Base-by-base conservation (phyloP, 2,797 vertebrate genomes). In the Pipistrellus kuhlii region DNA sequence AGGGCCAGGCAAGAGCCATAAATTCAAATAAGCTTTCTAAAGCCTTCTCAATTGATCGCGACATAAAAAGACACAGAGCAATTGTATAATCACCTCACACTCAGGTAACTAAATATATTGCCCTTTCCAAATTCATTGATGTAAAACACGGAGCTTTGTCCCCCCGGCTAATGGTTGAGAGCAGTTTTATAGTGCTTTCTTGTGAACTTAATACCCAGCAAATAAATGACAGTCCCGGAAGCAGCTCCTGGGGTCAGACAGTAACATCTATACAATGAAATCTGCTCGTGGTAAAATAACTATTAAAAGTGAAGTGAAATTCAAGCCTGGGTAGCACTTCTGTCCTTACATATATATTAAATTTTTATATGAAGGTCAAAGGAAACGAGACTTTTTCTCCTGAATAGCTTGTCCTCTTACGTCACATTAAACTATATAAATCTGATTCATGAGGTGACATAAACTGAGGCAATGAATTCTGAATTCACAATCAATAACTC, bases 41-140 rank as follows among this genome's bases (percentile, higher is more conserved):
- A 68, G 1, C 75, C 77, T 64, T 96, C 91, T 90, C 95, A 91
- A 93, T 59, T 93, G 96, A 95, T 77, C 94, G 64, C 51, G 32
- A 85, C 85, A 82, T 57, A 94, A 89, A 97, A 87, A 68, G 95
- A 88, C 13, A 94, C 11, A 93, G 88, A 95, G 66, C 81, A 94
- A 97, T 77, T 96, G 80, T 38, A 88, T 93, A 94, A 96, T 97
- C 97, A 97, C 76, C 95, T 95, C 94, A 92, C 97, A 96, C 0
- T 4, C 85, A 94, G 62, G 82, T 96, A 97, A 68, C 93, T 96
- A 94, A 84, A 95, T 80, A 97, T 95, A 78, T 64, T 53, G 92
- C 90, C 91, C 91, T 97, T 95, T 90, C 77, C 59, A 90, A 82
- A 96, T 90, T 93, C 95, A 94, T 87, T 96, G 95, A 95, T 95